phyloP scores from a whole-genome alignment of 2,888 invertebrate genomes.

The Mesorhabditis spiculigera region DNA sequence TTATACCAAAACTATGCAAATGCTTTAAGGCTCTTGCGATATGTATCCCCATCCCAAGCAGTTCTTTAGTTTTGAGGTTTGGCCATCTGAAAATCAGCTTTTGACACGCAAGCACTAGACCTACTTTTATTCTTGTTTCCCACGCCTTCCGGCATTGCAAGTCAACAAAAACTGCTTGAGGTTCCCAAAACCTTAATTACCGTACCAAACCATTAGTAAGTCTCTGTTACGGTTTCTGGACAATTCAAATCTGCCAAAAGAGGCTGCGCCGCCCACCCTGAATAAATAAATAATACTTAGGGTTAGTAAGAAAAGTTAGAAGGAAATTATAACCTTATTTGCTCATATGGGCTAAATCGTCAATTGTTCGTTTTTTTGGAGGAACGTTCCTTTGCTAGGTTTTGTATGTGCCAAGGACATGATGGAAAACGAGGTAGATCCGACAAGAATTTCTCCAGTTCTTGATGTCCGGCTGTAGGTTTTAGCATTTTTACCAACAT shows the following conservation, averaged over 20 bases:
- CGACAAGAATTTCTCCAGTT: constrained; percentile 50
- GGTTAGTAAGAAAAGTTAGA: too few species aligned
- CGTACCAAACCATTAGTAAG: constrained; percentile 53
- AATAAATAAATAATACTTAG: not conserved
- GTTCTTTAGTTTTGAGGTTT: constrained; percentile 81
- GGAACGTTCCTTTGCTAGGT: constrained; percentile 43
- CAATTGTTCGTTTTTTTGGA: not conserved
- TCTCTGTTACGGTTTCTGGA: constrained; percentile 50
- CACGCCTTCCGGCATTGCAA: constrained; percentile 32
- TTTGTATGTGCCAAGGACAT: constrained; percentile 50
- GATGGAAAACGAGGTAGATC: constrained; percentile 51
- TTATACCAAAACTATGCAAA: constrained; percentile 82
- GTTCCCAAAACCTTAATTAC: constrained; percentile 54
- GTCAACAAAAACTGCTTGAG: constrained; percentile 53
- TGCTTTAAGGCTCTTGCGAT: constrained; percentile 76
- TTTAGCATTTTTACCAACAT: constrained; percentile 43
- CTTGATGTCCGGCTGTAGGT: constrained; percentile 38
- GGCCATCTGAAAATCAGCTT: constrained; percentile 17
- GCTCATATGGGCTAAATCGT: not conserved
- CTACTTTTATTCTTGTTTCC: constrained; percentile 12
- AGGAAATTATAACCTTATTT: too few species aligned
- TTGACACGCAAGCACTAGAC: too few species aligned
- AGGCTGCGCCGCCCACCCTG: constrained; percentile 45
- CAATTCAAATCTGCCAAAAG: constrained; percentile 53
- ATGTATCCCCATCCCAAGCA: constrained; percentile 79